Percentiles rank a stretch among this genome's conserved stretches.
Evolutionary conservation across 2,113 vertebrate genomes (phyloP).

Genomic region (Thamnaconus septentrionalis): DNA sequence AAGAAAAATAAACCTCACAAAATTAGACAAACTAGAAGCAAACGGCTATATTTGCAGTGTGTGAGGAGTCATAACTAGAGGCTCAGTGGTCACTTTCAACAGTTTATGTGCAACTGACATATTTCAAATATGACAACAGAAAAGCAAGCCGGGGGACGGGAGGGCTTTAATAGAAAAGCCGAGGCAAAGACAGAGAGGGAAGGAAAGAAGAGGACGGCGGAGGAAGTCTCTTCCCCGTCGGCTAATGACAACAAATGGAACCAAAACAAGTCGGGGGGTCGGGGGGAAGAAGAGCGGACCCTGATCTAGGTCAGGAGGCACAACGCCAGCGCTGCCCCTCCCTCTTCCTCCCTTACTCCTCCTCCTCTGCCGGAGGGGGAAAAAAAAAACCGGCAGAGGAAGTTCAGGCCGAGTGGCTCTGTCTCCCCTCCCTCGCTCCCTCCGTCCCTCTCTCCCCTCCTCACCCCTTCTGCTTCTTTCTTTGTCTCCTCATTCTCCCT

Average conservation of each 20-base stretch:
- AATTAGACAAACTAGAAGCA: no score
- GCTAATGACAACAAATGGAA: slow-evolving; percentile 10
- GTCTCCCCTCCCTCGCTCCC: slow-evolving; percentile 8
- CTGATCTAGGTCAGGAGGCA: slow-evolving; percentile 71
- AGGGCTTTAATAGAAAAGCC: not conserved
- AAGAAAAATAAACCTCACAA: no score
- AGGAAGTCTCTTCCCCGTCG: slow-evolving; percentile 36
- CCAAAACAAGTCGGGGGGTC: not conserved
- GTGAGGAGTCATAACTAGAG: no score
- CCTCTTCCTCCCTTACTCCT: slow-evolving; percentile 27
- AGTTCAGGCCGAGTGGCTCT: slow-evolving; percentile 26
- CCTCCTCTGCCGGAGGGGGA: slow-evolving; percentile 31
- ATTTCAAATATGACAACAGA: slow-evolving; percentile 6
- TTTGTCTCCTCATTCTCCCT: slow-evolving; percentile 32
- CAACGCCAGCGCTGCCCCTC: slow-evolving; percentile 68
- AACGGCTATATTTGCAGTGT: no score
- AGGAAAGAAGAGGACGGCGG: slow-evolving; percentile 15
- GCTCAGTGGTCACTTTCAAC: no score
- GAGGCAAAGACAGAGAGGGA: not conserved
- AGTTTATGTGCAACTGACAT: no score
- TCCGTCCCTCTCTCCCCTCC: not conserved
- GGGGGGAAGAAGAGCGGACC: slow-evolving; percentile 32
- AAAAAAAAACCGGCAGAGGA: slow-evolving; percentile 32
- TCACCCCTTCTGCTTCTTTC: slow-evolving; percentile 8
- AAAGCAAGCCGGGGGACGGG: not conserved